Conservation (phyloP, 92 coral and sea anemone genomes). For the Porites lobata region DNA sequence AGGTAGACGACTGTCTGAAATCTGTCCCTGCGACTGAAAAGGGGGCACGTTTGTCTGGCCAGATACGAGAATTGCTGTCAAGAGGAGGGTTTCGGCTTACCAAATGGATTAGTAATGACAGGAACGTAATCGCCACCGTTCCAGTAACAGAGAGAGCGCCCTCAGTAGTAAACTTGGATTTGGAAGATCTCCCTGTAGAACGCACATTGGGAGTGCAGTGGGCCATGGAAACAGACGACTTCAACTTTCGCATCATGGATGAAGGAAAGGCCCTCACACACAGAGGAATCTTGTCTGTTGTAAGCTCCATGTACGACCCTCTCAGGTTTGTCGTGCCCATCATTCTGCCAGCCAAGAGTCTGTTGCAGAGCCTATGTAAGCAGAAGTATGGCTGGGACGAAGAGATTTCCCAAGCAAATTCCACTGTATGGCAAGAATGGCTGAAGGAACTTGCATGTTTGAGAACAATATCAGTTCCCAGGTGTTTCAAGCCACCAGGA, state of each 20-base stretch:
- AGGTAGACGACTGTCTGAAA: constrained; percentile 53
- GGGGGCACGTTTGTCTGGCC: not conserved
- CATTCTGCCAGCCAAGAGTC: constrained; percentile 6
- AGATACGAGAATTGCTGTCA: constrained; percentile 7
- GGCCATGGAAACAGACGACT: constrained; percentile 34
- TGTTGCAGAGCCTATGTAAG: constrained; percentile 33
- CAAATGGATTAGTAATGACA: constrained; percentile 47
- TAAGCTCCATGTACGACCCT: constrained; percentile 49
- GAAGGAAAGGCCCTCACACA: constrained; percentile 27
- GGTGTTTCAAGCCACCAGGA: constrained; percentile 38
- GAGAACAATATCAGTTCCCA: constrained; percentile 8
- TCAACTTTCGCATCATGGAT: constrained; percentile 23
- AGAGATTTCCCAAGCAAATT: constrained; percentile 16
- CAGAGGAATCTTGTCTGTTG: constrained; percentile 59
- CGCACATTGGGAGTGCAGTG: constrained; percentile 48
- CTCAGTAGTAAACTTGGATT: constrained; percentile 30
- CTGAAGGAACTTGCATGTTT: constrained; percentile 17
- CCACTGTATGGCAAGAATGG: constrained; percentile 25
- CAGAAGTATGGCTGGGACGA: constrained; percentile 49
- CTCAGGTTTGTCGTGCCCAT: constrained; percentile 50
- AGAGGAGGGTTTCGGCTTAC: constrained; percentile 56
- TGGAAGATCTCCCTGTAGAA: constrained; percentile 42
- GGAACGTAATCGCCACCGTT: constrained; percentile 36
- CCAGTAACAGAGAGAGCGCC: constrained; percentile 32
- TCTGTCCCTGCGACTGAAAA: constrained; percentile 8